Base-by-base conservation (phyloP, 1,140 invertebrate species). In the Caenorhabditis brenneri region DNA sequence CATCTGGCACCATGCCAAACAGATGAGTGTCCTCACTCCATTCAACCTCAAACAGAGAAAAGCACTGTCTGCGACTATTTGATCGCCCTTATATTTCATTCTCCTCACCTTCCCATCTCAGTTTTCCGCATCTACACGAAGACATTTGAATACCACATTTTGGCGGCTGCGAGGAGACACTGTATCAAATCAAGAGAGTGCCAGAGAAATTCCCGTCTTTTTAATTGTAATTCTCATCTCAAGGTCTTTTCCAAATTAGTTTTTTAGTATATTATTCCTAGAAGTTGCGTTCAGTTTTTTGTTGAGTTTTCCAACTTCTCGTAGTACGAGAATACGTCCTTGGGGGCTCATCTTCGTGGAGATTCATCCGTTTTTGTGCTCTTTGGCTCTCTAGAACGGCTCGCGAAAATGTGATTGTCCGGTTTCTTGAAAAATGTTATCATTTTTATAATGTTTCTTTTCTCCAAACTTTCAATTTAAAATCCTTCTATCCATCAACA, bases 71-170 rank as follows among this genome's bases (percentile, higher is more conserved):
- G 65, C 65, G n/a, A 42, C 65, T 74, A n/a, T 33, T 24, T 42
- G 36, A 74, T 74, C 36, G 65, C 0, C 16, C 22, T 24, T 74
- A n/a, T 55, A 42, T 46, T 27, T 36, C 29, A 19, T 65, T 74
- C 36, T 24, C n/a, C 36, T 74, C 65, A 74, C 65, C 65, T 74
- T 74, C n/a, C 33, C 27, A 27, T 31, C 65, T 42, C 36, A 12
- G n/a, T 19, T 24, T 39, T 24, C 58, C 16, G 22, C 31, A 31
- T 58, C 16, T 16, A 46, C 42, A 24, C 6, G 22, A 58, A 58
- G 60, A 42, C 19, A 74, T 74, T 74, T 74, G 65, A 74, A 74
- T 74, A 74, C 65, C 65, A 74, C 65, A 46, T 24, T 74, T 74
- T 74, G 65, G 65, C 65, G 65, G 65, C 65, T 5, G 15, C 5